phyloP scores from a whole-genome alignment of 35 echinoderm and acorn worm species.

The Diadema setosum region DNA sequence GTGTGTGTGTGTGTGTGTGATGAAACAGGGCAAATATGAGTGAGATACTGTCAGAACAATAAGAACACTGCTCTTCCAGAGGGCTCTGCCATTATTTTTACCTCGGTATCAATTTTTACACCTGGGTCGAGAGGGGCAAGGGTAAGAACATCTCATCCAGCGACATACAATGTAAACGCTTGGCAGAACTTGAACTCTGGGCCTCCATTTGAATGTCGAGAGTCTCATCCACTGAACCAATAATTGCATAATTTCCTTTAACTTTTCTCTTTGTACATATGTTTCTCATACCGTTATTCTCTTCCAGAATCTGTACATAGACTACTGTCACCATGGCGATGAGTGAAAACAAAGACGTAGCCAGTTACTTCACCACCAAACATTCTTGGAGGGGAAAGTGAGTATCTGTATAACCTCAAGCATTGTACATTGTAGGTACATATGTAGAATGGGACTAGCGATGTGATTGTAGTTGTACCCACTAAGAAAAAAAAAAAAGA shows the following conservation, averaged over 20 bases:
- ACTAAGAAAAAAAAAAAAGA: background rate
- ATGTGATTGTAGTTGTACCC: background rate
- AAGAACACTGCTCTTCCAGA: too few species aligned
- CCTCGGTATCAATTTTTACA: background rate
- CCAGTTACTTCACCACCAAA: constrained; percentile 97
- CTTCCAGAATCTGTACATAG: background rate
- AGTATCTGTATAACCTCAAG: constrained; percentile 4
- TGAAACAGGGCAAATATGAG: too few species aligned
- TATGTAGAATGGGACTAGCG: background rate
- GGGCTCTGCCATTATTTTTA: too few species aligned
- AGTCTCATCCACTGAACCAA: background rate
- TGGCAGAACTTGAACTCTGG: background rate
- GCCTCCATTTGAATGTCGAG: too few species aligned
- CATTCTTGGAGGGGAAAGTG: constrained; percentile 99
- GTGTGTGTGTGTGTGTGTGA: too few species aligned
- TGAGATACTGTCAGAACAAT: too few species aligned
- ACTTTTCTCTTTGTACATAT: background rate
- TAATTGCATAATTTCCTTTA: background rate
- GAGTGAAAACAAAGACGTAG: constrained; percentile 83
- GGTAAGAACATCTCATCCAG: too few species aligned
- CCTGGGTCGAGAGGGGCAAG: background rate
- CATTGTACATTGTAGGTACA: background rate
- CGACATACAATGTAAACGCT: too few species aligned
- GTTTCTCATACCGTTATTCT: background rate
- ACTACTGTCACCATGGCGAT: constrained; percentile 32